Conservation (phyloP, 2,888 invertebrate species). For the Macrosoma leucophasiata region DNA sequence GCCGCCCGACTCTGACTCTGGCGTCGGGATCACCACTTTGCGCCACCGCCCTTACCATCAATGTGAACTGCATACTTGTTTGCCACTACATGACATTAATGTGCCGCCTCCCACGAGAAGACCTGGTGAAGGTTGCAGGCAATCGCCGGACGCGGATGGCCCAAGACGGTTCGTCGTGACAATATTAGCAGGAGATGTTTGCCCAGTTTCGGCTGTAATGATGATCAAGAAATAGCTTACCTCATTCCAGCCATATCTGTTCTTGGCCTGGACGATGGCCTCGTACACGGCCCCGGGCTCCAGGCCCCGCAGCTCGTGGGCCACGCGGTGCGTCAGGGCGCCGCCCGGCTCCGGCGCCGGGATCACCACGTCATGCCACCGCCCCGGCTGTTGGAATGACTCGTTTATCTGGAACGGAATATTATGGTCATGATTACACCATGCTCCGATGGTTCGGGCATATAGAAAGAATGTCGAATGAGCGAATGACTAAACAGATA, state of each 20-base stretch:
- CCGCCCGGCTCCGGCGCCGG: constrained; percentile 60
- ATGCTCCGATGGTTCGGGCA: too few relatives aligned
- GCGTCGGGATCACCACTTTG: constrained; percentile 75
- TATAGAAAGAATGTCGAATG: too few relatives aligned
- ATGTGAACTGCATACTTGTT: too few relatives aligned
- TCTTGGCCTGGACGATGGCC: constrained; percentile 84
- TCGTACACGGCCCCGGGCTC: constrained; percentile 82
- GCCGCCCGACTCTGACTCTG: constrained; percentile 51
- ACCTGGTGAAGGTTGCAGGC: too few relatives aligned
- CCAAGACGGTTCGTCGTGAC: too few relatives aligned
- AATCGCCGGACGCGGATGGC: too few relatives aligned
- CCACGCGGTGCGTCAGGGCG: constrained; percentile 68
- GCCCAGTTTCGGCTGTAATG: too few relatives aligned
- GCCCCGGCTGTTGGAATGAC: constrained; percentile 81
- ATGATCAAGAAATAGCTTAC: constrained; percentile 33
- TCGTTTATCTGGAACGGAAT: constrained; percentile 78
- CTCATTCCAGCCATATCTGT: constrained; percentile 85
- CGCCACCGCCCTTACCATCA: constrained; percentile 85
- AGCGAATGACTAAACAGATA: too few relatives aligned
- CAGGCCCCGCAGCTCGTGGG: constrained; percentile 78
- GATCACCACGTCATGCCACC: constrained; percentile 81
- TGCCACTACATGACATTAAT: too few relatives aligned
- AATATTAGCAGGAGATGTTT: too few relatives aligned
- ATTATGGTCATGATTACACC: neutral
- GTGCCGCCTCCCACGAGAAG: too few relatives aligned